phyloP scores from a whole-genome alignment of 2,888 invertebrate species.

The Brenthis daphne region DNA sequence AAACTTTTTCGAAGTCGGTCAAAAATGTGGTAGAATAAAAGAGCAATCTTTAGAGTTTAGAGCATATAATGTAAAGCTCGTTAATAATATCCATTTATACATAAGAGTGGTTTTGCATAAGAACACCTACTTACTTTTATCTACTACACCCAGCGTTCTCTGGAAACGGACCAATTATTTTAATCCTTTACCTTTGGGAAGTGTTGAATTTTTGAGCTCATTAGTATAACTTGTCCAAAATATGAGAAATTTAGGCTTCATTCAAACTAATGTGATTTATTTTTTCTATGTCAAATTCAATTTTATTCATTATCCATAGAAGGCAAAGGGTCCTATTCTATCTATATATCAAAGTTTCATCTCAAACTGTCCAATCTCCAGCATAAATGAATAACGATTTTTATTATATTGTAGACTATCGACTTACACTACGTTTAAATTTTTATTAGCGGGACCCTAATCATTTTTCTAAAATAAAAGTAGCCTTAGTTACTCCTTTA shows the following conservation, averaged over 20 bases:
- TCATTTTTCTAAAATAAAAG: too few relatives aligned
- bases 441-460: too few relatives aligned
- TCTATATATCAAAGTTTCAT: background rate
- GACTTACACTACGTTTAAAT: too few relatives aligned
- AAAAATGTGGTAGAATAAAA: too few relatives aligned
- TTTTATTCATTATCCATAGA: too few relatives aligned
- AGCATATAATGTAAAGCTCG: too few relatives aligned
- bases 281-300: too few relatives aligned
- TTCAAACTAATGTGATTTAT: too few relatives aligned
- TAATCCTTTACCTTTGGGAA: conserved; percentile 14
- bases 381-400: background rate
- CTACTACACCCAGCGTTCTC: conserved; percentile 11
- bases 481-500: too few relatives aligned
- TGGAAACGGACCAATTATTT: conserved; percentile 10
- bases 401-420: too few relatives aligned
- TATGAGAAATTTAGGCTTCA: background rate
- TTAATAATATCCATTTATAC: background rate
- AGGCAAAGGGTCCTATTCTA: background rate
- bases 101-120: conserved; percentile 29
- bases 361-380: background rate
- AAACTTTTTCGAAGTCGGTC: too few relatives aligned
- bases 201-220: conserved; percentile 27
- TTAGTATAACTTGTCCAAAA: conserved; percentile 31
- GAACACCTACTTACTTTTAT: conserved; percentile 10
- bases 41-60: too few relatives aligned